Percentiles rank a stretch among this genome's conserved stretches.
Evolutionary conservation across 2,797 vertebrate species (phyloP).

Genomic region (Coluber constrictor): DNA sequence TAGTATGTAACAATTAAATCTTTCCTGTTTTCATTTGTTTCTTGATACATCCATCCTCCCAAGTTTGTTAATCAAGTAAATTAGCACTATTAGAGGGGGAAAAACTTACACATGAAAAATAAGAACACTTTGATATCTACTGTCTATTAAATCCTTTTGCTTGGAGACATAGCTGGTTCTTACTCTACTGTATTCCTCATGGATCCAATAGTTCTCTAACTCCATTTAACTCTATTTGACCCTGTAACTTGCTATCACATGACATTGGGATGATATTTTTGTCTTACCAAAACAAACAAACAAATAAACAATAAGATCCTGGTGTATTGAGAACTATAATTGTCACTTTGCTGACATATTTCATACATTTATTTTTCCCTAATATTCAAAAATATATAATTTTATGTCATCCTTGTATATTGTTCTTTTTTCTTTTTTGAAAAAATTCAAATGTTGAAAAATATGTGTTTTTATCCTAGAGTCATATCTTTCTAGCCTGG

Average conservation of each 20-base stretch:
- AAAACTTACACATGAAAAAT: background rate
- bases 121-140: constrained; percentile 1
- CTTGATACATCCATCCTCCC: no score
- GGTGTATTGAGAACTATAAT: constrained; percentile 60
- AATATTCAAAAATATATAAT: constrained; percentile 66
- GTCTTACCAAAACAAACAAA: constrained; percentile 17
- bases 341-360: constrained; percentile 55
- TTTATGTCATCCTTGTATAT: constrained; percentile 52
- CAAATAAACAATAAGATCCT: constrained; percentile 28
- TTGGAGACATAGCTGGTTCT: constrained; percentile 21
- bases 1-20: background rate
- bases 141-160: constrained; percentile 32
- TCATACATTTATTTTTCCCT: constrained; percentile 54
- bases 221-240: constrained; percentile 50
- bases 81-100: background rate
- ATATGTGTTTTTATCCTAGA: background rate
- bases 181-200: constrained; percentile 22
- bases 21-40: background rate
- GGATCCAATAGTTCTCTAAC: constrained; percentile 42
- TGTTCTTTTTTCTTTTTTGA: constrained; percentile 15
- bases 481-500: background rate
- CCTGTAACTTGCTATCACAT: constrained; percentile 42
- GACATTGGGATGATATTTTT: constrained; percentile 34
- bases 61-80: background rate
- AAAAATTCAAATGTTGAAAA: background rate